Base-by-base conservation (phyloP, 2,888 invertebrate genomes). In the Empis stercorea region DNA sequence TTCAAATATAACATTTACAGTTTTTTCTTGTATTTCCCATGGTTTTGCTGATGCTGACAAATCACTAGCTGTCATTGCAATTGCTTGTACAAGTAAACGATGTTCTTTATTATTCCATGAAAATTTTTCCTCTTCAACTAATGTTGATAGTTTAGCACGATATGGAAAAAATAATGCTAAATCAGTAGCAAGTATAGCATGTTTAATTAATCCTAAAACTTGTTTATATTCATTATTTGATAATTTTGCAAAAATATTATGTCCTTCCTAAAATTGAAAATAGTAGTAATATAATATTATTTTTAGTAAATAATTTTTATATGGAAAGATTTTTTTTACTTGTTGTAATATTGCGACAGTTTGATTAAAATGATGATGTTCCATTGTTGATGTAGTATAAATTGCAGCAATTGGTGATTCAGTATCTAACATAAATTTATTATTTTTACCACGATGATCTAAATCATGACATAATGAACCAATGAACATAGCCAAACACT, bases 361-460 rank as follows among this genome's bases (percentile, higher is more conserved):
- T 62, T 87, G 88, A 62, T 89, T 88, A 63, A 88, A 89, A 64
- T 89, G 88, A 61, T 89, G 88, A 60, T 89, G 87, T 61, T 89
- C 89, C 74, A 88, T 78, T 0, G 88, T 87, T 0, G 87, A 87
- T 0, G 88, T 89, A 30, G 85, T 80, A 64, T 89, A 89, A 64
- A 91, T 84, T 23, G 84, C 78, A 0, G 88, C 88, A 34, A 91
- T 68, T 0, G 89, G 88, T 2, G 87, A 85, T 46, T 81, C 82
- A 20, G 81, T 84, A 56, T 87, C 84, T 56, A 81, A 74, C 84
- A 88, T 86, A 64, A 87, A 89, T 61, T 85, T 82, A 62, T 89
- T 89, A 50, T 86, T 89, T 64, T 86, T 87, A 1, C 88, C 88
- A 23, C 88, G 73, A 61, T 91, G 89, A 61, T 91, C 89, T 57